Evolutionary conservation across 2,797 vertebrate genomes (phyloP), one percentile per base, ranked within the genome.

Genomic region (Todus mexicanus): DNA sequence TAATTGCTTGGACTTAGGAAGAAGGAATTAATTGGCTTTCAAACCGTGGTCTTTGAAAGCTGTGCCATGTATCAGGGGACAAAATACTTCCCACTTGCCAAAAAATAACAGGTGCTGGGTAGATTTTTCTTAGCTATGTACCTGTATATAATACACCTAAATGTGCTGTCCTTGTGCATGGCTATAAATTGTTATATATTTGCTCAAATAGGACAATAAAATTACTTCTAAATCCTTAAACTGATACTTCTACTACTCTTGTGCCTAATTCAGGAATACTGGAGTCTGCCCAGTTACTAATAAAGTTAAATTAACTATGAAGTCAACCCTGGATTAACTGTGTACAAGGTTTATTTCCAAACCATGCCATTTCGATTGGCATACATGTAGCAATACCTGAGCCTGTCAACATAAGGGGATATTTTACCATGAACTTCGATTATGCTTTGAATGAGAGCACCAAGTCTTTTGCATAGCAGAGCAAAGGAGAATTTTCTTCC

Each of bases 361-460:
- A 51, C 70, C 4, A 3, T 21, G 21, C 35, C 29, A 1, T 81
- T 59, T 54, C 40, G 25, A 17, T 64, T 79, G 38, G 25, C 35
- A 26, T 50, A 7, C 5, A 2, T 17, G 20, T 19, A 11, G 29
- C 73, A 75, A 68, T 53, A n/a, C 10, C 25, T 43, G 72, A 12
- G 20, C 26, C 40, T 73, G 1, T 79, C 31, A 66, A 23, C 0
- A 0, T 64, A 75, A 40, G 2, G 2, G 47, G 5, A 5, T 85
- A 35, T 77, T 80, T 93, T 80, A 22, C 25, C 29, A 16, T n/a
- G 11, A 65, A 22, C 50, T 13, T 91, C 0, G 0, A 43, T 11
- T 79, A 47, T 2, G 8, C 21, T 82, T 84, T 65, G 47, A 84
- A 33, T 43, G 18, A 45, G 12, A 87, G 21, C 22, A 21, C 4